A percentile compares a stretch with the other conserved stretches of the same genome.
Evolutionary conservation across 2,797 vertebrate species (phyloP).

Genomic region (Hafferia zeledoni): DNA sequence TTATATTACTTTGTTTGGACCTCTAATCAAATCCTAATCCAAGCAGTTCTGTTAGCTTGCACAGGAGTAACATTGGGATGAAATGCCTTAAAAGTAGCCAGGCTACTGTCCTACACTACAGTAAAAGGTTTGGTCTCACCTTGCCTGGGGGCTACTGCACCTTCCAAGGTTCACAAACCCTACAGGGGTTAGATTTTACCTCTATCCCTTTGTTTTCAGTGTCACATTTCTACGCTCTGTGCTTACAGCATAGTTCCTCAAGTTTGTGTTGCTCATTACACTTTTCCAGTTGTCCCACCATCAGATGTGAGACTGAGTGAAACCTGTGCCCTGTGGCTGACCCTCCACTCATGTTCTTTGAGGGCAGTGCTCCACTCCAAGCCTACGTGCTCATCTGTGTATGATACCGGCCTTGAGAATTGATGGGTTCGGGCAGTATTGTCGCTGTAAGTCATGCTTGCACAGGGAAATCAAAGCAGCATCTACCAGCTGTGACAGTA

Average conservation of each 20-base stretch:
- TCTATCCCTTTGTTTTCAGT: neutral
- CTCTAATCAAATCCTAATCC: neutral
- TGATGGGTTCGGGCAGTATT: neutral
- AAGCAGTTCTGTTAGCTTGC: neutral
- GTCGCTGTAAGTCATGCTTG: neutral
- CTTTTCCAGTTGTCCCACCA: neutral
- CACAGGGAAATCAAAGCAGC: neutral
- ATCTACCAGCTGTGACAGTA: neutral
- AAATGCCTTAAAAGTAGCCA: neutral
- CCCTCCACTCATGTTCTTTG: rapidly evolving
- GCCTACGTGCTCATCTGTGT: rapidly evolving
- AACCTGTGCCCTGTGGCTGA: neutral
- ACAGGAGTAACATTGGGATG: neutral
- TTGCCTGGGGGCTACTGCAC: neutral
- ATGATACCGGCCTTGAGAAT: neutral
- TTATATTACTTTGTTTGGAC: neutral
- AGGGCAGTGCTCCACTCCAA: neutral
- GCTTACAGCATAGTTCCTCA: rapidly evolving
- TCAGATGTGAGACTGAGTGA: neutral
- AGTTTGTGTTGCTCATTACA: neutral
- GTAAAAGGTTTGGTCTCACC: neutral
- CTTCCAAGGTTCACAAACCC: neutral
- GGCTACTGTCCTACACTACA: rapidly evolving
- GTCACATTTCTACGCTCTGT: rapidly evolving
- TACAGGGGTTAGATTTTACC: neutral